Percentiles rank a stretch among this genome's conserved stretches.
These are phyloP conservation scores for Smittia aterrima DNA, from an alignment of 2,888 invertebrate genomes.

Conservation along the genomic window DNA sequence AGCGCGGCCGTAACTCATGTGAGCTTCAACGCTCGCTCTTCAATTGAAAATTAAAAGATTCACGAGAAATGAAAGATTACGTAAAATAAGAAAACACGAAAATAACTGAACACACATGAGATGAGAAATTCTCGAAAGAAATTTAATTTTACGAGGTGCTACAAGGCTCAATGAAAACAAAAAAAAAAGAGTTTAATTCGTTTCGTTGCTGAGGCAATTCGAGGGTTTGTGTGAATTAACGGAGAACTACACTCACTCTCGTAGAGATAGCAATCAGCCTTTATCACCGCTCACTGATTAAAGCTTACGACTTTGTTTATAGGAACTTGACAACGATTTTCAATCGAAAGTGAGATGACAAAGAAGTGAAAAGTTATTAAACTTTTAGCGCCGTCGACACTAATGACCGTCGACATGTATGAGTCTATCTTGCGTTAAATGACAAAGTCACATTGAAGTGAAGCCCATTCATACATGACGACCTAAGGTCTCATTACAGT, in stretches of 20 bases:
- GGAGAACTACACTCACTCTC: not conserved
- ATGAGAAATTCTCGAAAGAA: constrained; percentile 13
- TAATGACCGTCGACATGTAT: not conserved
- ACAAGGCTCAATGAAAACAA: constrained; percentile 7
- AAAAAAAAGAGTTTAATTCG: not conserved
- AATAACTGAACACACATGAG: constrained; percentile 3
- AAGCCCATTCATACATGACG: too few species aligned
- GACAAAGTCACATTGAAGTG: not conserved
- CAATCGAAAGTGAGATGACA: not conserved
- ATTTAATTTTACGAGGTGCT: constrained; percentile 19
- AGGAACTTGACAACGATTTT: not conserved
- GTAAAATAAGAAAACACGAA: not conserved
- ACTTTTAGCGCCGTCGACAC: not conserved
- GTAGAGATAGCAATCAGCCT: not conserved
- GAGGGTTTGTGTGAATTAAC: not conserved
- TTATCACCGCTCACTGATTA: not conserved
- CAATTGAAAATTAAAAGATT: constrained; percentile 17
- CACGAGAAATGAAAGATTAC: constrained; percentile 7
- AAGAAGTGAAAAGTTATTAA: constrained; percentile 3
- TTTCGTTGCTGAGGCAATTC: not conserved
- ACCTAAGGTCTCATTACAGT: too few species aligned
- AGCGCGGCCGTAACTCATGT: constrained; percentile 7
- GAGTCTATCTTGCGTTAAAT: not conserved
- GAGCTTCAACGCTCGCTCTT: not conserved
- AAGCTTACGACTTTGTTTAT: not conserved